Percentiles rank a stretch among this genome's conserved stretches.
These are phyloP conservation scores for Strix uralensis DNA, from an alignment of 2,113 vertebrate species.

Conservation along the genomic window DNA sequence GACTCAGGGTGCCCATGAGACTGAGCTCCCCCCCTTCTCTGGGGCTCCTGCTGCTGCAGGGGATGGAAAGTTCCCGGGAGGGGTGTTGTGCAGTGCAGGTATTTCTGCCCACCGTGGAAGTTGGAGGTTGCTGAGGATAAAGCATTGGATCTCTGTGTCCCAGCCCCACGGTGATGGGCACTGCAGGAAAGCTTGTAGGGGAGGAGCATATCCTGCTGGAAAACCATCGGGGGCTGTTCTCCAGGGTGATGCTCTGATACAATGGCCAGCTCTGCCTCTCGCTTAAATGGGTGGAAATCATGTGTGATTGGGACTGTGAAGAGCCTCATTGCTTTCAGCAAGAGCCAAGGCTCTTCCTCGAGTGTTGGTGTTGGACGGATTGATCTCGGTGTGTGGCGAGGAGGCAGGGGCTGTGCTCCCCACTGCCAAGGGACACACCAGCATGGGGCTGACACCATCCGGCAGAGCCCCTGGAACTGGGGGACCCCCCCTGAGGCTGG, in stretches of 20 bases:
- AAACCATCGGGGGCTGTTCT: rapidly evolving
- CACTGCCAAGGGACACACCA: background rate
- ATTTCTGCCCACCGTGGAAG: background rate
- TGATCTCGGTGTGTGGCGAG: rapidly evolving
- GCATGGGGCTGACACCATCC: background rate
- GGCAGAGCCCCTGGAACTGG: background rate
- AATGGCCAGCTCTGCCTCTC: rapidly evolving
- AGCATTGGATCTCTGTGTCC: rapidly evolving
- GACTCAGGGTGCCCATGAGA: rapidly evolving
- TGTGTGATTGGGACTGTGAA: rapidly evolving
- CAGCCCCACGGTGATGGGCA: background rate
- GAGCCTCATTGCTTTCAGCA: background rate
- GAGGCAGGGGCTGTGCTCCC: background rate
- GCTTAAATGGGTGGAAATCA: background rate
- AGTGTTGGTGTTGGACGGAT: background rate
- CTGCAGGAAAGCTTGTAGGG: background rate
- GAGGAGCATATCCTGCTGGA: background rate
- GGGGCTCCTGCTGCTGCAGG: background rate
- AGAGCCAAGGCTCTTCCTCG: background rate
- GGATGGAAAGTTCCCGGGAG: background rate
- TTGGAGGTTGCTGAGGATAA: background rate
- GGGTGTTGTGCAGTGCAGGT: rapidly evolving
- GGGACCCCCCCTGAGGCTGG: background rate
- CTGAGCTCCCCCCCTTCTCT: rapidly evolving
- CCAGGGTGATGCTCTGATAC: background rate